Percentiles rank a stretch among this genome's conserved stretches.
Evolutionary conservation across 2,113 vertebrate species (phyloP).

Genomic region (Muscicapa adusta): DNA sequence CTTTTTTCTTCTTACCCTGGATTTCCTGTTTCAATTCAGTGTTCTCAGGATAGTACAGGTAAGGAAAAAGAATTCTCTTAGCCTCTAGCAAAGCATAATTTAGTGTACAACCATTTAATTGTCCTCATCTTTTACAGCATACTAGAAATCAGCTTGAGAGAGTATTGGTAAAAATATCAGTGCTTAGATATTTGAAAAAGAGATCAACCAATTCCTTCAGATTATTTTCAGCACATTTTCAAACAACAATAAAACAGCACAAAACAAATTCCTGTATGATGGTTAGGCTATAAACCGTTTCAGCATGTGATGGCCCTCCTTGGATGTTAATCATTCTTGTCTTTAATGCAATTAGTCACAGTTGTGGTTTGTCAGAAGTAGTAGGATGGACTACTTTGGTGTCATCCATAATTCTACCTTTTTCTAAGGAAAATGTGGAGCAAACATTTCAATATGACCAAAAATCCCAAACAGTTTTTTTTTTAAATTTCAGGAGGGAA

Average conservation of each 20-base stretch:
- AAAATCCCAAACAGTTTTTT: background rate
- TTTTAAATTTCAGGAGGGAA: background rate
- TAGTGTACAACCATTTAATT: background rate
- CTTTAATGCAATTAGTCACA: background rate
- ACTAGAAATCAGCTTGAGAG: background rate
- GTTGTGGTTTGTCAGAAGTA: background rate
- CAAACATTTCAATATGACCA: background rate
- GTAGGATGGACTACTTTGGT: background rate
- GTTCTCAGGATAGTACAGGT: background rate
- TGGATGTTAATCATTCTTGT: background rate
- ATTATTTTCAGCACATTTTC: background rate
- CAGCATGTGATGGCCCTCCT: background rate
- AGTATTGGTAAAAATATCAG: background rate
- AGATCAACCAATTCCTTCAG: background rate
- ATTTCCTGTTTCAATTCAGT: background rate
- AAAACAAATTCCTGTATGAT: background rate
- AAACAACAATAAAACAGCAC: background rate
- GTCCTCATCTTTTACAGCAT: background rate
- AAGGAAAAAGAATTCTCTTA: conserved; percentile 9
- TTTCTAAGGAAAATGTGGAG: background rate
- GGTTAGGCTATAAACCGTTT: background rate
- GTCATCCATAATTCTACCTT: background rate
- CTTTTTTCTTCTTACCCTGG: background rate
- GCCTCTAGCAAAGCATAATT: background rate
- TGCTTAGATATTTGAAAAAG: background rate